Base-by-base conservation (phyloP, 2,888 invertebrate species). In the Amitus sp. region DNA sequence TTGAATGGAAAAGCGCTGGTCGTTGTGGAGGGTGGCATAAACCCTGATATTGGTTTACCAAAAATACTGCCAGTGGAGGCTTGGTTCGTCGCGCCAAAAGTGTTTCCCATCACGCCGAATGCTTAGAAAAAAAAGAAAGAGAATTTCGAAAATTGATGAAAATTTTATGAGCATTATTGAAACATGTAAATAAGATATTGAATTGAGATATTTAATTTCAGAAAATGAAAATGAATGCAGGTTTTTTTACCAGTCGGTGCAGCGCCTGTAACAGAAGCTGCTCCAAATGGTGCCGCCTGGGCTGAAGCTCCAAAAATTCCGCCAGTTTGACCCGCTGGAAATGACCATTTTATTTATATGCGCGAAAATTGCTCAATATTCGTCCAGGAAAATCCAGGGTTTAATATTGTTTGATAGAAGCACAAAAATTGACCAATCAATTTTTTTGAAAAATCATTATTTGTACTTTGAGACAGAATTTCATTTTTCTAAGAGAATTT, bases 21-120 rank as follows among this genome's bases (percentile, higher is more conserved):
- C n/a, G 85, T 83, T 0, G 86, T 81, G 2, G 87, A 80, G 43
- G 82, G 80, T 17, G 83, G 74, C 39, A 89, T 89, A 74, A 90
- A 90, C 10, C 83, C 87, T 47, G 86, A 83, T 66, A 84, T 85
- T 48, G 86, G 86, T 83, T 90, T 89, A 0, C 89, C 90, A 82
- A 94, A 90, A 30, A 91, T 84, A 45, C 86, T 84, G 1, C 86
- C 84, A 0, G 87, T 85, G 59, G 87, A 80, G 10, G 79, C 55
- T 39, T 87, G 84, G 65, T 87, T 83, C 0, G 88, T 83, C 53
- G 87, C 86, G 55, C 86, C 84, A 73, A 87, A 87, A 17, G 83
- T 83, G 7, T 78, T 77, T 3, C 83, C 75, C 19, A 84, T 76
- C 47, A 84, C 77, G 30, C 87, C 86, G 76, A 89, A 88, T 6